Percentiles rank a stretch among this genome's conserved stretches.
These are phyloP conservation scores for Apoderus coryli DNA, from an alignment of 2,888 invertebrate genomes.

Conservation along the genomic window DNA sequence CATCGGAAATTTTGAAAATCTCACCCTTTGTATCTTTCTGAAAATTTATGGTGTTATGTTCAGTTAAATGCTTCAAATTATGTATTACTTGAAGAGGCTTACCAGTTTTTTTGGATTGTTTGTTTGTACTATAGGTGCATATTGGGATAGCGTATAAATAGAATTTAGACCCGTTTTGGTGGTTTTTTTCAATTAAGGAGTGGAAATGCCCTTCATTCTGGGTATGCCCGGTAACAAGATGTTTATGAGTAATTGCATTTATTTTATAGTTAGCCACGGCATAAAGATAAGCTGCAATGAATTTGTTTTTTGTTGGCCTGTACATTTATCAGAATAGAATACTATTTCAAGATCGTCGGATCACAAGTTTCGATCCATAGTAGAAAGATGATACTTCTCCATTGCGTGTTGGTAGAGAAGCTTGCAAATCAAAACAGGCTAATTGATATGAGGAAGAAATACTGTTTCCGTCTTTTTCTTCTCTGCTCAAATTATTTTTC, in stretches of 20 bases:
- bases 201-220: slow-evolving; percentile 18
- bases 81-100: no score
- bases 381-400: slow-evolving; percentile 17
- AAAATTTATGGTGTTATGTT: no score
- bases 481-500: slow-evolving; percentile 9
- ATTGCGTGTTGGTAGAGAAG: slow-evolving; percentile 18
- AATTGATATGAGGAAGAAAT: slow-evolving; percentile 8
- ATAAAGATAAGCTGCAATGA: slow-evolving; percentile 7
- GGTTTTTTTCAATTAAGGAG: no score
- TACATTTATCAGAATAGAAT: slow-evolving; percentile 22
- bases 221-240: slow-evolving; percentile 12
- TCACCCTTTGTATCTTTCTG: no score
- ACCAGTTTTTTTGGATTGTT: no score
- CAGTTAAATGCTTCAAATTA: no score
- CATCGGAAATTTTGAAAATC: no score
- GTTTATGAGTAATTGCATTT: slow-evolving; percentile 8
- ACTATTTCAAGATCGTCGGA: slow-evolving; percentile 15
- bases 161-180: no score
- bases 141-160: no score
- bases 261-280: slow-evolving; percentile 8
- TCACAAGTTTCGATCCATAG: slow-evolving; percentile 12
- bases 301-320: slow-evolving; percentile 12
- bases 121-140: no score
- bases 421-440: slow-evolving; percentile 18
- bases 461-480: slow-evolving; percentile 9